Evolutionary conservation across 2,797 vertebrate genomes (phyloP), one percentile per base, ranked within the genome.

Genomic region (Valencia hispanica): DNA sequence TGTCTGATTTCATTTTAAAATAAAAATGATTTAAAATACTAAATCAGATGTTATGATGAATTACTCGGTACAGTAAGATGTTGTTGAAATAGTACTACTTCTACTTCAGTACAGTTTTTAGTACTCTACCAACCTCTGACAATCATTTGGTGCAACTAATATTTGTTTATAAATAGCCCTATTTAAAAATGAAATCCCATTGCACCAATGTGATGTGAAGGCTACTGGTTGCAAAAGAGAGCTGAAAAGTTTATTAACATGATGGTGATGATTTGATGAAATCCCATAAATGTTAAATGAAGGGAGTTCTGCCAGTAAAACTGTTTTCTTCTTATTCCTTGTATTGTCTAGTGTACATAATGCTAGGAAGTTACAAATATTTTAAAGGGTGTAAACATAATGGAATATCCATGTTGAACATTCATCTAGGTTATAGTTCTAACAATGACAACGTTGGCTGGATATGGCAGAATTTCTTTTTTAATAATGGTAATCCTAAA

Each of bases 401-500:
- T 20, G 0, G 18, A 32, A 59, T 59, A 59, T 32, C 34, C 32
- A 36, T 39, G 36, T 65, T 65, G 3, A 39, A 32, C 36, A 36
- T 34, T 15, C 59, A 20, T 4, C 17, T 50, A 5, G 22, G 34
- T 39, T 39, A 39, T 39, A 8, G 22, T 51, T 41, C 11, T 41
- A 66, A 66, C 36, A 66, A 66, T 10, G 11, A 11, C 36, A 22
- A 7, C 14, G 14, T n/a, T 41, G 10, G 22, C 63, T 14, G 5
- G 22, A 36, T 36, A 66, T 22, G 36, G 22, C 39, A 41, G 14
- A n/a, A 20, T 66, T 2, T 66, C 22, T 41, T 41, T 6, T 41
- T 41, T 6, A 41, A 41, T 36, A 36, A 20, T 32, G 32, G 17
- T 30, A 63, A 27, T 34, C 71, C 39, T 68, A 87, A 77, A 74